Evolutionary conservation across 2,888 invertebrate genomes (phyloP).

Genomic region (Lycaena phlaeas): DNA sequence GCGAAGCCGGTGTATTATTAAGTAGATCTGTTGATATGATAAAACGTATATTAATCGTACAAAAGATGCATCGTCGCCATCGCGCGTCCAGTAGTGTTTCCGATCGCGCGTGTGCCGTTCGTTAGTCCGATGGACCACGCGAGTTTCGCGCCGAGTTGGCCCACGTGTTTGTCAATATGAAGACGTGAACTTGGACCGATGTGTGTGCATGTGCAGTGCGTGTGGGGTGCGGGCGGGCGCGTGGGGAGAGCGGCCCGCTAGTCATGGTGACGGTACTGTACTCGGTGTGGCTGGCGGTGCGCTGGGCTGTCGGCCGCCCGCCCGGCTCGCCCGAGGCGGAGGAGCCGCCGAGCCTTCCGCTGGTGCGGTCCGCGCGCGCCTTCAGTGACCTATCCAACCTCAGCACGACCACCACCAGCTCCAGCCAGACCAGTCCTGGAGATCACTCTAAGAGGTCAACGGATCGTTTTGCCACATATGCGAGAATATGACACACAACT

Average conservation of each 20-base stretch:
- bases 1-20: slow-evolving; percentile 25
- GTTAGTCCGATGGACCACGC: slow-evolving; percentile 30
- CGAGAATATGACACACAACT: slow-evolving; percentile 8
- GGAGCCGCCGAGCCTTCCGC: slow-evolving; percentile 54
- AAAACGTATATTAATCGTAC: slow-evolving; percentile 39
- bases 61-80: slow-evolving; percentile 37
- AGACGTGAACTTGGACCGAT: slow-evolving; percentile 41
- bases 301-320: slow-evolving; percentile 47
- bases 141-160: slow-evolving; percentile 27
- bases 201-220: slow-evolving; percentile 36
- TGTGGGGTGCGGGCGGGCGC: slow-evolving; percentile 41
- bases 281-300: slow-evolving; percentile 76
- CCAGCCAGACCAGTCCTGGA: slow-evolving; percentile 61
- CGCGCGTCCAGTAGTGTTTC: slow-evolving; percentile 48
- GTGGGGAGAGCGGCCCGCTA: slow-evolving; percentile 45
- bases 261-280: slow-evolving; percentile 76
- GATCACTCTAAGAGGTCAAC: slow-evolving; percentile 61
- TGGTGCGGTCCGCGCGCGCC: slow-evolving; percentile 62
- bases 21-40: slow-evolving; percentile 55
- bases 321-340: slow-evolving; percentile 49
- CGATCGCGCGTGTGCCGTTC: slow-evolving; percentile 51
- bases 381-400: slow-evolving; percentile 65
- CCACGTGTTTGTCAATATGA: slow-evolving; percentile 20
- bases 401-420: slow-evolving; percentile 63
- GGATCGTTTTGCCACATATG: slow-evolving; percentile 18